These are phyloP conservation scores for Cepaea hortensis DNA, from an alignment of 2,888 invertebrate species.

Conservation along the genomic window DNA sequence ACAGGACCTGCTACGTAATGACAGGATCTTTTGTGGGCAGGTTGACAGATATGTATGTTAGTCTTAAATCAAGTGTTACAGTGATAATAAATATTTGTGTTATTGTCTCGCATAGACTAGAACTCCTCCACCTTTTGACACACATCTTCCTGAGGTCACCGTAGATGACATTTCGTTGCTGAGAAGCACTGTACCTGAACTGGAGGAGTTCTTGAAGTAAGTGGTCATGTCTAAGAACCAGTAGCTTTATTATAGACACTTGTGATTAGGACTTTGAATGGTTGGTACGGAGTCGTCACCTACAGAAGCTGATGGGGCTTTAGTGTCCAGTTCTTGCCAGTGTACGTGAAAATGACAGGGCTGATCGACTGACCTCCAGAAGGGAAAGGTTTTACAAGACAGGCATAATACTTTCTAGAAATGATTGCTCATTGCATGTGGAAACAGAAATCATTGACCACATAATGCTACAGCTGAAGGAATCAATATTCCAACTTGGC, in stretches of 20 bases:
- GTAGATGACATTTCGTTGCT: conserved; percentile 73
- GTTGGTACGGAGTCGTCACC: too few relatives aligned
- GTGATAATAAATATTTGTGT: background rate
- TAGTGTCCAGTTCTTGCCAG: too few relatives aligned
- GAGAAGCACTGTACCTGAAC: conserved; percentile 69
- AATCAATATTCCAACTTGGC: too few relatives aligned
- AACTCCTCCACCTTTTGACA: conserved; percentile 74
- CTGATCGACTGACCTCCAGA: too few relatives aligned
- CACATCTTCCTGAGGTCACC: conserved; percentile 73
- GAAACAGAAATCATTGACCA: too few relatives aligned
- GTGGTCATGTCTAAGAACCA: background rate
- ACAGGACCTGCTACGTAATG: too few relatives aligned
- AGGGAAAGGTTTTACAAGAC: too few relatives aligned
- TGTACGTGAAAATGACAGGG: too few relatives aligned
- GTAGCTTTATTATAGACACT: background rate
- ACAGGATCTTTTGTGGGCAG: background rate
- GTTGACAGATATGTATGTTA: background rate
- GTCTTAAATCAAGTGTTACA: background rate
- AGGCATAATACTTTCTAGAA: too few relatives aligned
- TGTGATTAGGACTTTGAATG: background rate
- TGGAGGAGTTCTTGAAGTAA: conserved; percentile 63
- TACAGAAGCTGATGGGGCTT: too few relatives aligned
- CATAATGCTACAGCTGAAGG: too few relatives aligned
- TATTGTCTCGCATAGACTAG: conserved; percentile 77
- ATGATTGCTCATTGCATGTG: too few relatives aligned